These are phyloP conservation scores for Alviniconcha strummeri DNA, from an alignment of 2,888 invertebrate genomes.

Conservation along the genomic window DNA sequence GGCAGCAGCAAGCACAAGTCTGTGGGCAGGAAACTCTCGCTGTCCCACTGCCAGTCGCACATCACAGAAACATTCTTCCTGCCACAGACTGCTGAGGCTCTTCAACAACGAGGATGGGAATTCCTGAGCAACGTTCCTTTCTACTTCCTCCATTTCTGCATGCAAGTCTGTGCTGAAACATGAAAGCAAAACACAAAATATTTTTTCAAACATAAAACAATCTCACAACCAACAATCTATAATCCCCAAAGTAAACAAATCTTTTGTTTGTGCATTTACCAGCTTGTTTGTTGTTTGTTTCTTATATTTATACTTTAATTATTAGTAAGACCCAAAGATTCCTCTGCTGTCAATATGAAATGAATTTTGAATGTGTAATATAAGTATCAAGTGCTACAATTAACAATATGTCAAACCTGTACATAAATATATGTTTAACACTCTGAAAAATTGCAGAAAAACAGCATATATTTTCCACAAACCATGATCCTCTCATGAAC, in stretches of 20 bases:
- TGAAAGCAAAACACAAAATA: not conserved
- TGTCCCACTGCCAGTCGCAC: slow-evolving; percentile 45
- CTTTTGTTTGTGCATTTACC: not conserved
- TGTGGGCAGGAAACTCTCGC: slow-evolving; percentile 79
- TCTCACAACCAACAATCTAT: not conserved
- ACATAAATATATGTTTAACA: not conserved
- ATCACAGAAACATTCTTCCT: slow-evolving; percentile 35
- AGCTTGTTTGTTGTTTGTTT: not conserved
- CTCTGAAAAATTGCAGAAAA: not conserved
- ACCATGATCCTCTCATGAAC: no score
- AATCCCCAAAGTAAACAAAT: not conserved
- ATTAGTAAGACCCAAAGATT: not conserved
- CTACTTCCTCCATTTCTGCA: slow-evolving; percentile 18
- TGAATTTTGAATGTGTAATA: not conserved
- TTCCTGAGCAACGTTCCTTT: slow-evolving; percentile 13
- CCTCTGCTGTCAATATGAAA: not conserved
- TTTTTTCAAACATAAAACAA: no score
- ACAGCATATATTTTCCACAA: not conserved
- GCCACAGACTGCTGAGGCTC: slow-evolving; percentile 36
- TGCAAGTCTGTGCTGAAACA: not conserved
- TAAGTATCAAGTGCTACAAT: not conserved
- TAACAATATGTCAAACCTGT: no score
- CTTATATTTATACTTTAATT: not conserved
- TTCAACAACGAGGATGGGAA: slow-evolving; percentile 31
- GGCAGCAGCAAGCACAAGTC: slow-evolving; percentile 89